Base-by-base conservation (phyloP, 2,888 invertebrate genomes). In the Abscondita cerata region DNA sequence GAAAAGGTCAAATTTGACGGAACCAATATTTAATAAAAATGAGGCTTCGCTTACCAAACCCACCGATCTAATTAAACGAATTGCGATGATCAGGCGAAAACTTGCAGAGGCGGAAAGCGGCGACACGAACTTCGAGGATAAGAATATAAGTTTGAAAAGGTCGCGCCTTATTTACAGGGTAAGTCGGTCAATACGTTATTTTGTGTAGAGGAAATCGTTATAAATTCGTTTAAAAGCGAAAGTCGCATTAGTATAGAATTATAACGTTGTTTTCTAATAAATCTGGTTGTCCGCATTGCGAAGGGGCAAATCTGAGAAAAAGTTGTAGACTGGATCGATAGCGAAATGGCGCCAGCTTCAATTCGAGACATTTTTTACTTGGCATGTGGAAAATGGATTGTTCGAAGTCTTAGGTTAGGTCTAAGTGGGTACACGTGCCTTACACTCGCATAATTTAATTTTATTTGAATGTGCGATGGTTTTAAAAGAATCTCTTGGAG, bases 291-390 rank as follows among this genome's bases (percentile, higher is more conserved):
- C 44, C 44, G 25, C 13, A 31, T 53, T 53, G 31, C n/a, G 53
- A 47, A 48, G 54, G 47, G 9, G 9, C 13, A 50, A 51, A 19
- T 48, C 13, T 48, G 16, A 25, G 2, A 48, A 48, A 33, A 31
- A 20, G 15, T 25, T 33, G 31, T 48, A 59, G 59, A 59, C 59
- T 19, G 12, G 53, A 59, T 59, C 59, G 33, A 59, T 59, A 59
- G 12, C n/a, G 46, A 48, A 52, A 53, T 36, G 59, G 59, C 59
- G 59, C 59, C 59, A 40, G 44, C 44, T 31, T 16, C 9, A 15
- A 11, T 15, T 38, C 15, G 52, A 20, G 53, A 15, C 16, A 18
- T 11, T 16, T 44, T 44, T 18, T 5, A 18, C 18, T 44, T 19
- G n/a, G 44, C 18, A 25, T 18, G 8, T 44, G 9, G 4, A 15